phyloP scores from a whole-genome alignment of 2,888 invertebrate genomes.

The Spialia ferax region DNA sequence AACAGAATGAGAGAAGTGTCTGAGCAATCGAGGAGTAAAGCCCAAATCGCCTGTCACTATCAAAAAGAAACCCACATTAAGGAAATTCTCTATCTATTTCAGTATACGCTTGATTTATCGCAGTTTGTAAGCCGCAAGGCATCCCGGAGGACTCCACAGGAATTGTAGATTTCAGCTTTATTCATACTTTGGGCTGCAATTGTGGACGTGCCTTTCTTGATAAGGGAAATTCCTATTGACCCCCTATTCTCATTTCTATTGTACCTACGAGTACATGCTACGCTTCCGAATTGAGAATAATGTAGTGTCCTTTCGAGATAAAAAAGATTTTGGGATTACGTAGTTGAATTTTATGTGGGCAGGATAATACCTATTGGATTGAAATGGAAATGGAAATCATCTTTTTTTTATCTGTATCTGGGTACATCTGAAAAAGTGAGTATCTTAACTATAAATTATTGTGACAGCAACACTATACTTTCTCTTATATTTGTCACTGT shows the following conservation, averaged over 20 bases:
- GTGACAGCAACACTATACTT: not conserved
- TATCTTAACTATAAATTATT: not conserved
- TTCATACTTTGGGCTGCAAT: not conserved
- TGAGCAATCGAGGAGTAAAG: slow-evolving; percentile 20
- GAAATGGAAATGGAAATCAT: no score
- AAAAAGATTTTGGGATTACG: not conserved
- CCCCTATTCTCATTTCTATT: not conserved
- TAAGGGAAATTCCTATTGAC: not conserved
- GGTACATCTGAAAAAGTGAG: not conserved
- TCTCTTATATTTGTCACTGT: slow-evolving; percentile 17
- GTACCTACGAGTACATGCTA: no score
- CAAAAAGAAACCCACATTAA: slow-evolving; percentile 30
- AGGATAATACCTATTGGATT: not conserved
- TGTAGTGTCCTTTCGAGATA: not conserved
- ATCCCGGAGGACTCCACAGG: slow-evolving; percentile 16
- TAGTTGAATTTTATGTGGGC: not conserved
- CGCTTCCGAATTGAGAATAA: not conserved
- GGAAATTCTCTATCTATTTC: slow-evolving; percentile 32
- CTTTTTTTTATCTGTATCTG: no score
- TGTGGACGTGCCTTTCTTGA: not conserved
- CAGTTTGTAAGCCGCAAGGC: slow-evolving; percentile 11
- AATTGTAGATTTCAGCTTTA: slow-evolving; percentile 28
- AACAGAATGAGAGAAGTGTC: slow-evolving; percentile 7
- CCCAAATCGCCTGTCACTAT: slow-evolving; percentile 22
- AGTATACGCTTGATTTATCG: slow-evolving; percentile 30